phyloP scores from a whole-genome alignment of 2,888 invertebrate species.

The Isoperla grammatica region DNA sequence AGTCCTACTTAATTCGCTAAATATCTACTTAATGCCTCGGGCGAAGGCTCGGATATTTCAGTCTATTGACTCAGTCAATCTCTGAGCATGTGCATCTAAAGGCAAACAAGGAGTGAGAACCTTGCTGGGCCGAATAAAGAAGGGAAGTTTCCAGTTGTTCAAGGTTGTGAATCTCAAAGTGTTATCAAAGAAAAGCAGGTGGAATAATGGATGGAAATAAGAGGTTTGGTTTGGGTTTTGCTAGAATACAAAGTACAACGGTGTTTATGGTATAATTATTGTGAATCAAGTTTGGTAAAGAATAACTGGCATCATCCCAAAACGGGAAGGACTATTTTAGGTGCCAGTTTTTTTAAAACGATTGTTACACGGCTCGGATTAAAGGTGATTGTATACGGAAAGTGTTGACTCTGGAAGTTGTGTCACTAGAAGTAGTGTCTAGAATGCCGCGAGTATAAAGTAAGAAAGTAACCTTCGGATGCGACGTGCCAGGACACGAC shows the following conservation, averaged over 20 bases:
- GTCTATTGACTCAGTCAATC: constrained; percentile 5
- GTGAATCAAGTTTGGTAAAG: constrained; percentile 10
- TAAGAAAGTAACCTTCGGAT: constrained; percentile 22
- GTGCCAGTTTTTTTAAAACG: constrained; percentile 38
- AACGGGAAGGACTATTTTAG: constrained; percentile 36
- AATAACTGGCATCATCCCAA: constrained; percentile 33
- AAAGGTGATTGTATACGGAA: constrained; percentile 10
- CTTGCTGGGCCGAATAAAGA: neutral
- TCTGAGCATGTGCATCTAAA: constrained; percentile 25
- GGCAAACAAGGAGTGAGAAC: constrained; percentile 16
- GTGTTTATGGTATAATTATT: neutral
- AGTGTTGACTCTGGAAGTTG: constrained; percentile 19
- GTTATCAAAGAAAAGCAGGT: constrained; percentile 3
- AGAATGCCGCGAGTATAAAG: constrained; percentile 7
- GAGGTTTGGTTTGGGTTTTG: constrained; percentile 8
- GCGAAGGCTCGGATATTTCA: neutral
- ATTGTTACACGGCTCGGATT: constrained; percentile 9
- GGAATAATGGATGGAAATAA: neutral
- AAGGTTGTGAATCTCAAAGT: neutral
- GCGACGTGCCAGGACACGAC: constrained; percentile 28
- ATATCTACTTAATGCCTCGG: neutral
- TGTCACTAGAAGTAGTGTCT: constrained; percentile 12
- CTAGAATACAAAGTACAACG: neutral
- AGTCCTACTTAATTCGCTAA: no score
- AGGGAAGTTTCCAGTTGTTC: constrained; percentile 5